A percentile compares a stretch with the other conserved stretches of the same genome.
phyloP scores from a whole-genome alignment of 2,888 invertebrate species.

The Tenthredo livida region DNA sequence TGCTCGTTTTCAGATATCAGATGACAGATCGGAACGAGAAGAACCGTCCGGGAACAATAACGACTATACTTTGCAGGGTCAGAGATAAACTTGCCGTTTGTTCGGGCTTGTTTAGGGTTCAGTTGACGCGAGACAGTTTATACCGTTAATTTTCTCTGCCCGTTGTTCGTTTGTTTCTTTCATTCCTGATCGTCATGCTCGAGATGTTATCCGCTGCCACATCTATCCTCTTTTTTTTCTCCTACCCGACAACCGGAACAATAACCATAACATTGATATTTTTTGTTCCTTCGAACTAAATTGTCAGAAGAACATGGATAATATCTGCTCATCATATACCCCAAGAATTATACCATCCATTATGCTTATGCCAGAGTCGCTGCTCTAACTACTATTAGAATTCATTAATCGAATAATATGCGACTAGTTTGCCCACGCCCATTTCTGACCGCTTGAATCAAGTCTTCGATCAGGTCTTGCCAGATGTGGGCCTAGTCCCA shows the following conservation, averaged over 20 bases:
- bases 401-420: constrained; percentile 9
- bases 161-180: constrained; percentile 35
- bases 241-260: constrained; percentile 9
- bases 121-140: constrained; percentile 34
- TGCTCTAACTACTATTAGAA: not conserved
- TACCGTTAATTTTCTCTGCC: constrained; percentile 46
- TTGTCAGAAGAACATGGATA: not conserved
- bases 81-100: constrained; percentile 25
- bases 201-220: constrained; percentile 20
- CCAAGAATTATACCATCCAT: not conserved
- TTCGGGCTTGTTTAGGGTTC: constrained; percentile 21
- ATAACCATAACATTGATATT: not conserved
- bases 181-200: constrained; percentile 39
- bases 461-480: constrained; percentile 27
- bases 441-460: constrained; percentile 11
- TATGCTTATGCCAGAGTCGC: not conserved
- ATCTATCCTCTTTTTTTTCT: not conserved
- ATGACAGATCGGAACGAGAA: constrained; percentile 24
- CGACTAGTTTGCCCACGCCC: constrained; percentile 26
- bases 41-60: constrained; percentile 1
- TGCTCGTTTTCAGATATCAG: constrained; percentile 20
- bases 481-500: constrained; percentile 22
- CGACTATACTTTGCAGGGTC: constrained; percentile 10
- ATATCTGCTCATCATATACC: constrained; percentile 1
- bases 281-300: not conserved